Base-by-base conservation (phyloP, 2,888 invertebrate species). In the Spisula subtruncata region DNA sequence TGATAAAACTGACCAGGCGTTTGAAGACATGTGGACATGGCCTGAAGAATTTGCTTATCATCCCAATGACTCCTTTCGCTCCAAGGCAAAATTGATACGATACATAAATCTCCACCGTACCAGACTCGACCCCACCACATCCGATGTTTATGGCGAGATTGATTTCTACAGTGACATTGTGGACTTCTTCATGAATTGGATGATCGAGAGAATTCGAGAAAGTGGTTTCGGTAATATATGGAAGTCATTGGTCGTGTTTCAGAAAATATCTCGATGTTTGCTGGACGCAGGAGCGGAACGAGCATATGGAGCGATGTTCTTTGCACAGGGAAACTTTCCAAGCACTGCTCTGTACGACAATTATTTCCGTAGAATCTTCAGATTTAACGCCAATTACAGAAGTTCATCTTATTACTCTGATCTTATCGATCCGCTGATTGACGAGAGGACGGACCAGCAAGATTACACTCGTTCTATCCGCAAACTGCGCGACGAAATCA, bases 201-300 rank as follows among this genome's bases (percentile, higher is more conserved):
- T 94, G 91, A 92, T 93, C 56, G 92, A 91, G n/a, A 91, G 94
- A 29, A 93, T 95, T 46, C 90, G 84, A 18, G 94, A 93, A 56
- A 94, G 93, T 81, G 94, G 93, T 35, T 94, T 94, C 87, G 94
- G 93, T 10, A 93, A 91, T 25, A 89, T 92, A 25, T 95, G 95
- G 95, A 93, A 93, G 83, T 90, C 94, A 25, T 97, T 98, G 88
- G 98, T 98, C 81, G 98, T 98, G 0, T 98, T 98, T 96, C 98
- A 98, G 97, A 98, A 98, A 96, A 97, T 98, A 0, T 97, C 98
- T 0, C 97, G 98, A 14, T 98, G 98, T 95, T 98, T 98, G 92
- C 98, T 98, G 96, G 98, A 98, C 96, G 98, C 98, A 89, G 98
- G 98, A 0, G 98, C 98, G 88, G 98, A 98, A 0, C 98, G 98